These are phyloP conservation scores for Crenuchus spilurus DNA, from an alignment of 2,797 vertebrate species.

Conservation along the genomic window DNA sequence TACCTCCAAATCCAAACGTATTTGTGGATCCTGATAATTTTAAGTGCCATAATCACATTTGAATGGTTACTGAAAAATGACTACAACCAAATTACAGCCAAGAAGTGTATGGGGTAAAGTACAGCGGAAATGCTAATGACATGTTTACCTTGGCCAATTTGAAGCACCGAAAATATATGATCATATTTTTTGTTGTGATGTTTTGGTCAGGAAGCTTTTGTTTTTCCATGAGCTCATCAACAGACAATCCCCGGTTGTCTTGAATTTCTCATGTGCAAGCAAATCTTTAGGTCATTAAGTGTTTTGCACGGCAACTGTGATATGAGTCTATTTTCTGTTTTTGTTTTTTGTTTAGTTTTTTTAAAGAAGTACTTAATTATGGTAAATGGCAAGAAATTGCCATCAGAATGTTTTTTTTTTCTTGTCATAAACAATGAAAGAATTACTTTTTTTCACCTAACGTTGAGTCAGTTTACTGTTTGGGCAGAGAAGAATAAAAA, in stretches of 20 bases:
- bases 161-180: background rate
- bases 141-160: conserved; percentile 12
- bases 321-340: conserved; percentile 45
- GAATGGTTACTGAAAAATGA: background rate
- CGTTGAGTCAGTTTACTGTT: background rate
- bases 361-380: conserved; percentile 16
- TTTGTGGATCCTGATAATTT: conserved; percentile 33
- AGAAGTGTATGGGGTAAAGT: conserved; percentile 1
- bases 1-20: conserved; percentile 48
- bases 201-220: conserved; percentile 12
- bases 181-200: background rate
- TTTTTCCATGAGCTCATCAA: conserved; percentile 11
- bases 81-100: conserved; percentile 22
- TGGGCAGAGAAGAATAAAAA: conserved; percentile 12
- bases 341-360: conserved; percentile 9
- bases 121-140: background rate
- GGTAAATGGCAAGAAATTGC: conserved; percentile 20
- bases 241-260: conserved; percentile 10
- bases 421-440: conserved; percentile 18
- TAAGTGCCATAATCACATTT: conserved; percentile 54
- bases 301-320: conserved; percentile 50
- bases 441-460: background rate
- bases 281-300: conserved; percentile 32
- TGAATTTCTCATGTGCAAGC: conserved; percentile 21
- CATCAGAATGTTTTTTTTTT: conserved; percentile 39